A percentile compares a stretch with the other conserved stretches of the same genome.
Conservation (phyloP, 2,113 vertebrate genomes). For the Scomber japonicus region DNA sequence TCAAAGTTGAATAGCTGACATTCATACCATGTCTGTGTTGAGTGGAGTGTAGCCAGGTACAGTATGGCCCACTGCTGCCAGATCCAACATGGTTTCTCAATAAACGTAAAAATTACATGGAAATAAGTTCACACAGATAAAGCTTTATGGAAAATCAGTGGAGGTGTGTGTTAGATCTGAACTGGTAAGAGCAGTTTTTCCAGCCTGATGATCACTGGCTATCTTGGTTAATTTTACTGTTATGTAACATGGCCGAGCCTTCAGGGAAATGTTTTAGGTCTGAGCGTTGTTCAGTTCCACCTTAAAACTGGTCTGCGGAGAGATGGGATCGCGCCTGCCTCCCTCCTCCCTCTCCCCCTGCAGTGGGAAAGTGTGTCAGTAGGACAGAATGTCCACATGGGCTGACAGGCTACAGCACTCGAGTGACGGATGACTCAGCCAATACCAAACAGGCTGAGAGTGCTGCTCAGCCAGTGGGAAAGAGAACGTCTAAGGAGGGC, state of each 20-base stretch:
- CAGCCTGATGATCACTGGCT: neutral
- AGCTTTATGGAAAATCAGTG: neutral
- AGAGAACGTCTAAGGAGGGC: slow-evolving; percentile 46
- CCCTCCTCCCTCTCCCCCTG: slow-evolving; percentile 66
- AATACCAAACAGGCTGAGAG: slow-evolving; percentile 54
- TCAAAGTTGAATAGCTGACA: slow-evolving; percentile 67
- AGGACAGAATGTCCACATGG: slow-evolving; percentile 84
- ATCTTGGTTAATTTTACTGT: slow-evolving; percentile 25
- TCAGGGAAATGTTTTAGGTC: slow-evolving; percentile 47
- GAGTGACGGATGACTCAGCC: slow-evolving; percentile 63
- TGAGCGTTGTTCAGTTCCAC: slow-evolving; percentile 67
- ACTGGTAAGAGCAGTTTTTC: slow-evolving; percentile 9
- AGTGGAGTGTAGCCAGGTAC: slow-evolving; percentile 31
- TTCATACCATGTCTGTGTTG: slow-evolving; percentile 54
- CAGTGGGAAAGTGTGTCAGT: slow-evolving; percentile 89
- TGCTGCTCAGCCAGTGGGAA: slow-evolving; percentile 66
- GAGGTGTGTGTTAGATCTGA: neutral
- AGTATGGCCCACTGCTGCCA: neutral
- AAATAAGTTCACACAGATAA: neutral
- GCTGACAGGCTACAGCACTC: slow-evolving; percentile 75
- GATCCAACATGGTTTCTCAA: slow-evolving; percentile 13
- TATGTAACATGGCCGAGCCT: slow-evolving; percentile 47
- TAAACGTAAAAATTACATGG: neutral
- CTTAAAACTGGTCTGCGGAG: slow-evolving; percentile 78
- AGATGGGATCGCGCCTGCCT: slow-evolving; percentile 50